Evolutionary conservation across 2,888 invertebrate species (phyloP).

Genomic region (Hydraecia micacea): DNA sequence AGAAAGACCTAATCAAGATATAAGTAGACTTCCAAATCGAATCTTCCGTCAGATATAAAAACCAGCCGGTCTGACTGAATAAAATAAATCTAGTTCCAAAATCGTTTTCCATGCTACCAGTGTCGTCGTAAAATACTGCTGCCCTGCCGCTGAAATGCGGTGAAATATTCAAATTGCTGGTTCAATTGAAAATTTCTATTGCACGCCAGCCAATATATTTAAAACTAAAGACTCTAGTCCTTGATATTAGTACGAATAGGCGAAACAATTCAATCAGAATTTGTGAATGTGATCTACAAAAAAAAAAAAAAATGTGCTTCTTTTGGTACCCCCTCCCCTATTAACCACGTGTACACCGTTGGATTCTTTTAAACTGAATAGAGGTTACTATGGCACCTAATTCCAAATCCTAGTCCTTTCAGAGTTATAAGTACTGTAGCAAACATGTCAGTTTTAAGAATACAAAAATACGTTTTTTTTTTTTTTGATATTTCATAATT

Average conservation of each 20-base stretch:
- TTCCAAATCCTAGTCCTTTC: not conserved
- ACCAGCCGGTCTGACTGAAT: slow-evolving; percentile 62
- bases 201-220: slow-evolving; percentile 52
- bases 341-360: not conserved
- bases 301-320: not conserved
- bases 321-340: not conserved
- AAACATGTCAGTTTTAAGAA: not conserved
- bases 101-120: slow-evolving; percentile 54
- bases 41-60: slow-evolving; percentile 60
- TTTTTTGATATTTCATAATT: not conserved
- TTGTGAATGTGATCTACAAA: not conserved
- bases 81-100: slow-evolving; percentile 63
- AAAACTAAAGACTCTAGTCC: slow-evolving; percentile 31
- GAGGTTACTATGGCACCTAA: no score
- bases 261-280: not conserved
- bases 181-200: slow-evolving; percentile 65
- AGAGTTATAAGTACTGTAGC: no score
- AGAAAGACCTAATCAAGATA: slow-evolving; percentile 51
- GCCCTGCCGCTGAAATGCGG: slow-evolving; percentile 58
- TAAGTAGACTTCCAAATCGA: slow-evolving; percentile 51
- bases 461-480: no score
- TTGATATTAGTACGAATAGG: slow-evolving; percentile 8
- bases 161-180: slow-evolving; percentile 69
- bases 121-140: slow-evolving; percentile 67
- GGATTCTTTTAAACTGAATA: not conserved